A percentile compares a stretch with the other conserved stretches of the same genome.
Evolutionary conservation across 1,140 invertebrate species (phyloP).

Genomic region (Zaprionus inermis): DNA sequence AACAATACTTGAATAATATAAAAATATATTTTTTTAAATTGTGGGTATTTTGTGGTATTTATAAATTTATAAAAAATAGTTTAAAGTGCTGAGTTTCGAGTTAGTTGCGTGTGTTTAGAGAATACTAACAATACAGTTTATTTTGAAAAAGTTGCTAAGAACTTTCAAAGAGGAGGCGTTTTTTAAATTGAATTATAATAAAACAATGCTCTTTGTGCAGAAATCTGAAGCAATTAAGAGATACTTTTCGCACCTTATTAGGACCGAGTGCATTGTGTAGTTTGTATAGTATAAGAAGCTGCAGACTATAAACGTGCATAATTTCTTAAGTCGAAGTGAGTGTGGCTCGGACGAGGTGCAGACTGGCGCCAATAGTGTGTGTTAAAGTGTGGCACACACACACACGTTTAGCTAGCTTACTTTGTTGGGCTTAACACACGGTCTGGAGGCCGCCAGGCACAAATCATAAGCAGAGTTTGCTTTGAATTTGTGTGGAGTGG

Average conservation of each 20-base stretch:
- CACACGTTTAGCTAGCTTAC: not conserved
- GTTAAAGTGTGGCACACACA: slow-evolving; percentile 10
- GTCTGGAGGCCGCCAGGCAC: slow-evolving; percentile 5
- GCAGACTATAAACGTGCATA: not conserved
- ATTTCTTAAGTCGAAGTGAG: not conserved
- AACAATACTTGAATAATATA: too few relatives aligned
- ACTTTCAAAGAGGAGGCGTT: not conserved
- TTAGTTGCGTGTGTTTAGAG: too few relatives aligned
- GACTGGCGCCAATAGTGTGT: slow-evolving; percentile 12
- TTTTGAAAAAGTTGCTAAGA: not conserved
- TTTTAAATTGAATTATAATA: not conserved
- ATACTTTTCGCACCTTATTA: not conserved
- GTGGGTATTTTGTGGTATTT: not conserved
- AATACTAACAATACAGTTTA: not conserved
- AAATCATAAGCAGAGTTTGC: slow-evolving; percentile 19
- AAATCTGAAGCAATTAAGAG: not conserved
- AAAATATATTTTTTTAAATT: not conserved
- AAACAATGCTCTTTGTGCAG: not conserved
- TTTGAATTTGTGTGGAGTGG: slow-evolving; percentile 8
- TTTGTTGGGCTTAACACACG: slow-evolving; percentile 7
- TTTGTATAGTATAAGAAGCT: not conserved
- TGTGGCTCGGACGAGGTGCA: slow-evolving; percentile 6
- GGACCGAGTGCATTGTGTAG: not conserved
- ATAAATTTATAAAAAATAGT: too few relatives aligned
- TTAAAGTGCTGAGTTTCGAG: not conserved